These are phyloP conservation scores for Drosophila leonis DNA, from an alignment of 2,888 invertebrate species.

Conservation along the genomic window DNA sequence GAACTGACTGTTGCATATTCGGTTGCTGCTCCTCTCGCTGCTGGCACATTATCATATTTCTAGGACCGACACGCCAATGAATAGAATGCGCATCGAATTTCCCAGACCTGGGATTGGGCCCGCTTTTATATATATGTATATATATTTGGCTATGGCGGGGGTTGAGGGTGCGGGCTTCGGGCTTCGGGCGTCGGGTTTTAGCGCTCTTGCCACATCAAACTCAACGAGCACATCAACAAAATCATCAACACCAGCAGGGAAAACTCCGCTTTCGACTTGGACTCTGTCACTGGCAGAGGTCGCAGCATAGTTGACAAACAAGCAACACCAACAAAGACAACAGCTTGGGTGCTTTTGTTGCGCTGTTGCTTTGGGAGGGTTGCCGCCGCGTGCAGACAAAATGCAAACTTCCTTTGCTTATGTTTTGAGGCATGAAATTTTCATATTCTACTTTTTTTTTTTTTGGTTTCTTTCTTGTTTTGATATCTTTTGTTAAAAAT, in stretches of 20 bases:
- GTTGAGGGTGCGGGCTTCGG: conserved; percentile 11
- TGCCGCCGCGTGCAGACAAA: conserved; percentile 66
- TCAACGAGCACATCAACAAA: conserved; percentile 80
- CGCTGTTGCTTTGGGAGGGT: conserved; percentile 51
- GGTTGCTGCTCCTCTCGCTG: conserved; percentile 43
- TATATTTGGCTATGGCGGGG: conserved; percentile 5
- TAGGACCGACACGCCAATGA: conserved; percentile 79
- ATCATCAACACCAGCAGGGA: conserved; percentile 72
- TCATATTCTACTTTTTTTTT: conserved; percentile 31
- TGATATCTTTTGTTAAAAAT: conserved; percentile 11
- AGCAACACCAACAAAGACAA: conserved; percentile 79
- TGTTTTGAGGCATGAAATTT: conserved; percentile 58
- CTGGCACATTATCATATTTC: conserved; percentile 83
- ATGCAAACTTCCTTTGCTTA: conserved; percentile 71
- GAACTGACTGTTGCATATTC: conserved; percentile 71
- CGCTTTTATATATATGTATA: conserved; percentile 13
- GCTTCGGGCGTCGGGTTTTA: conserved; percentile 1
- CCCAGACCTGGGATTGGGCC: conserved; percentile 61
- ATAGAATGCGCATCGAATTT: conserved; percentile 83
- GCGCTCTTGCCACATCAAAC: conserved; percentile 61
- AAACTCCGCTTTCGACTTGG: conserved; percentile 39
- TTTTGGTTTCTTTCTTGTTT: not conserved
- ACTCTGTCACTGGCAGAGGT: conserved; percentile 53
- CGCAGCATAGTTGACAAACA: conserved; percentile 83
- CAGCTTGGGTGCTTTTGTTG: conserved; percentile 37